Conservation (phyloP, 2,888 invertebrate genomes). For the Caenorhabditis imperialis region DNA sequence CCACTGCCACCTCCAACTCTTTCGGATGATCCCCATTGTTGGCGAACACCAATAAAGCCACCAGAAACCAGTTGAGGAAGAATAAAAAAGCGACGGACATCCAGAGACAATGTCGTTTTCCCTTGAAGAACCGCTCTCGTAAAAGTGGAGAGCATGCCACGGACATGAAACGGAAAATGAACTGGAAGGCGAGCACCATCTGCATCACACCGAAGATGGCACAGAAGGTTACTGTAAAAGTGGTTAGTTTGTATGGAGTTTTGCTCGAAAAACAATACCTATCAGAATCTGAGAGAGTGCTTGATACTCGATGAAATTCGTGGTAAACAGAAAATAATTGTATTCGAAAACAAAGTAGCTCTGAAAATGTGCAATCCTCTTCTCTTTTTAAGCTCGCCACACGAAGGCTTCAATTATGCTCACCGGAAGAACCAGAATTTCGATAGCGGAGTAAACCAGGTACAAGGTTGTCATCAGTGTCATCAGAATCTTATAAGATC, state of each 20-base stretch:
- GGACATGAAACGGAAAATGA: constrained; percentile 6
- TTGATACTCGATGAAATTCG: constrained; percentile 6
- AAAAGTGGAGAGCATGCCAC: not conserved
- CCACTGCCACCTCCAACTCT: constrained; percentile 12
- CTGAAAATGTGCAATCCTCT: too few species aligned
- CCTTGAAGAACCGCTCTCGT: constrained; percentile 15
- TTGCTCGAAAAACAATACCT: too few species aligned
- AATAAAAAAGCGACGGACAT: constrained; percentile 7
- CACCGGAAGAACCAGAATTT: constrained; percentile 20
- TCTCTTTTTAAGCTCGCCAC: too few species aligned
- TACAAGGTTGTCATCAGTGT: constrained; percentile 18
- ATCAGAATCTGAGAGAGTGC: constrained; percentile 20
- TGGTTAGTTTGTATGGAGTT: too few species aligned
- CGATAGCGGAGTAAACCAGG: constrained; percentile 25
- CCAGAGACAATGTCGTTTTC: constrained; percentile 26
- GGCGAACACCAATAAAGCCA: constrained; percentile 6
- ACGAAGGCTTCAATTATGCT: not conserved
- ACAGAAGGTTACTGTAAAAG: constrained; percentile 19
- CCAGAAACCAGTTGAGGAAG: constrained; percentile 24
- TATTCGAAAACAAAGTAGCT: constrained; percentile 35
- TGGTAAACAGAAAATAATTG: constrained; percentile 32
- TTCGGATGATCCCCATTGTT: constrained; percentile 26
- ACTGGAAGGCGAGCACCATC: constrained; percentile 19
- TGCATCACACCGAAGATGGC: constrained; percentile 25
- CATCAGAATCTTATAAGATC: constrained; percentile 29